Evolutionary conservation across 2,113 vertebrate species (phyloP), one percentile per base, ranked within the genome.

Genomic region (Lichenostomus cassidix): DNA sequence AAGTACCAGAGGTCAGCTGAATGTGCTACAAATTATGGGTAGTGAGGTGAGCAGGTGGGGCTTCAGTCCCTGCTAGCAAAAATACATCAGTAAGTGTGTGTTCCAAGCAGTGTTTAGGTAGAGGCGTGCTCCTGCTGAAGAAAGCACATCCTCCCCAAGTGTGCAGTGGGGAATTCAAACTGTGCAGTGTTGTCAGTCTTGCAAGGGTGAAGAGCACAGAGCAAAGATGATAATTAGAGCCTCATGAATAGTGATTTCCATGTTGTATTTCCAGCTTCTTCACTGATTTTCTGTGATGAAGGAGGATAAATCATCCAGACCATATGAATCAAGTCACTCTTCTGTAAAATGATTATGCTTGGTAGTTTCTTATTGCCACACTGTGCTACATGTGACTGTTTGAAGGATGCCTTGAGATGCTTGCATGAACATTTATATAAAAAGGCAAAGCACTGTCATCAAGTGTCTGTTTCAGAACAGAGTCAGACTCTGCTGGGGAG

Each of bases 31-130:
- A 39, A 50, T 70, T 31, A 50, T 71, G 81, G 47, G 52, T 28
- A 53, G 37, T 0, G 0, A 70, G 60, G 42, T 29, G 28, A 81
- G 14, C 2, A 5, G 58, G 46, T 4, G 6, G 20, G n/a, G 41
- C 49, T 92, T 67, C 33, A 39, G 49, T 18, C 59, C 58, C 50
- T 83, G 42, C 21, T 20, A 46, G 21, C 47, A 50, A 44, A 58
- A 71, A 18, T 49, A 14, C 22, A 16, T 17, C 47, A 15, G 9
- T 20, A 35, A 37, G 33, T 0, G 1, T 24, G 42, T 22, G 19
- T 24, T 73, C 59, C 5, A 4, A 44, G 81, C 52, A 85, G 64
- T 1, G 27, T 5, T 59, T 23, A 55, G 86, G 62, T 44, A 42
- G 47, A 15, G 17, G 7, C 10, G 39, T 4, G 1, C 41, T 89